Evolutionary conservation across 2,113 vertebrate species (phyloP), one percentile per base, ranked within the genome.

Genomic region (Loxodonta africana): DNA sequence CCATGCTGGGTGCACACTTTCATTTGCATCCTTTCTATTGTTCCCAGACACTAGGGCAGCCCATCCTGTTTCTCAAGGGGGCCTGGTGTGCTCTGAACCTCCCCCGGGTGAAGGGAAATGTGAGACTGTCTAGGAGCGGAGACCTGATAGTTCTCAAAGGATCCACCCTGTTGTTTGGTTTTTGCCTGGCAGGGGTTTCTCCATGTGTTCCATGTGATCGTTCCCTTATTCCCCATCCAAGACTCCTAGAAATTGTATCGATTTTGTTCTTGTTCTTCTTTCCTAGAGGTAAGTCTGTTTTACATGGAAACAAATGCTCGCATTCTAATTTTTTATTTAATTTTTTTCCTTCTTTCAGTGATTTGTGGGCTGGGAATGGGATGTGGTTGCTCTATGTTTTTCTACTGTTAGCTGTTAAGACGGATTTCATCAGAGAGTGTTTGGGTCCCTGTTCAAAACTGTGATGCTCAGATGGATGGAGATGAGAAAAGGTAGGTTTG

Each of bases 81-180:
- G 1, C n/a, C 44, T 2, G 26, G 20, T 48, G 18, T 0, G 0
- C 26, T 8, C 18, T 77, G 12, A 77, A 62, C 87, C 21, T 21
- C 51, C 57, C 95, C 33, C 0, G n/a, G 94, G 91, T 83, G 69
- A 93, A 77, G 10, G 0, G 69, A 95, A 93, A 94, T 0, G 1
- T 57, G 94, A 95, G 78, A n/a, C 86, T 2, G 85, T 86, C 91
- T 83, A 44, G 41, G 30, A 69, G 6, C 10, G 11, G 94, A 97
- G 15, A 94, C 84, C 92, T 87, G 97, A 89, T 87, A 94, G 15
- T 67, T 83, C 84, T 87, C 94, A 80, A 73, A 71, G 74, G 18
- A 57, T 84, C 84, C 20, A 77, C 91, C 92, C 53, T 9, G 25
- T 74, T 37, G 6, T 41, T 74, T 20, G 69, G 7, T 12, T 88